These are phyloP conservation scores for Scaptomyza hsui DNA, from an alignment of 1,140 invertebrate genomes.

Conservation along the genomic window DNA sequence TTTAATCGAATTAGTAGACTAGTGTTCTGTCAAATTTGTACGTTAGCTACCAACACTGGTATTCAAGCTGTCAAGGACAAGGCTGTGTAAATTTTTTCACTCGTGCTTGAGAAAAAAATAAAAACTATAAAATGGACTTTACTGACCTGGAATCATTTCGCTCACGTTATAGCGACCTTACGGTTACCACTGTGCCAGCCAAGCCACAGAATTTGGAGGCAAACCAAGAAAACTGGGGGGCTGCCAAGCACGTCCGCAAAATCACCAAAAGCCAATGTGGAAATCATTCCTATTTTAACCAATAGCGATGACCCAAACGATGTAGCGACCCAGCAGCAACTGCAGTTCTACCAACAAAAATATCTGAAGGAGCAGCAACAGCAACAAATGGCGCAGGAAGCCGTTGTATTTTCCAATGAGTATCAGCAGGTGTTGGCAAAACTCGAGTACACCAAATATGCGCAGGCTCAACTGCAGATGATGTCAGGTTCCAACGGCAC, in stretches of 20 bases:
- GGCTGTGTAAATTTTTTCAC: background rate
- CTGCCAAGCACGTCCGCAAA: background rate
- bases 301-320: background rate
- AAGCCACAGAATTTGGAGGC: background rate
- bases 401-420: slow-evolving; percentile 53
- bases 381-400: slow-evolving; percentile 9
- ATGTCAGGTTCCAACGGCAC: slow-evolving; percentile 30
- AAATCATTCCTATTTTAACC: slow-evolving; percentile 38
- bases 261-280: slow-evolving; percentile 32
- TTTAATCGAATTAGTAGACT: too few species aligned
- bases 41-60: too few species aligned
- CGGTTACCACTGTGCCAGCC: slow-evolving; percentile 55
- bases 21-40: too few species aligned
- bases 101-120: background rate
- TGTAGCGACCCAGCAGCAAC: background rate
- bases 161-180: slow-evolving; percentile 66
- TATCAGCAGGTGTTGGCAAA: slow-evolving; percentile 68
- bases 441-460: slow-evolving; percentile 60
- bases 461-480: slow-evolving; percentile 60
- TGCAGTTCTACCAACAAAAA: too few species aligned
- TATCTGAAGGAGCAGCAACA: slow-evolving; percentile 32
- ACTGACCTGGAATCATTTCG: slow-evolving; percentile 67
- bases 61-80: background rate
- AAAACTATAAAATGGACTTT: slow-evolving; percentile 40
- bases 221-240: background rate